phyloP scores from a whole-genome alignment of 2,113 vertebrate genomes.

The Choloepus hoffmanni region DNA sequence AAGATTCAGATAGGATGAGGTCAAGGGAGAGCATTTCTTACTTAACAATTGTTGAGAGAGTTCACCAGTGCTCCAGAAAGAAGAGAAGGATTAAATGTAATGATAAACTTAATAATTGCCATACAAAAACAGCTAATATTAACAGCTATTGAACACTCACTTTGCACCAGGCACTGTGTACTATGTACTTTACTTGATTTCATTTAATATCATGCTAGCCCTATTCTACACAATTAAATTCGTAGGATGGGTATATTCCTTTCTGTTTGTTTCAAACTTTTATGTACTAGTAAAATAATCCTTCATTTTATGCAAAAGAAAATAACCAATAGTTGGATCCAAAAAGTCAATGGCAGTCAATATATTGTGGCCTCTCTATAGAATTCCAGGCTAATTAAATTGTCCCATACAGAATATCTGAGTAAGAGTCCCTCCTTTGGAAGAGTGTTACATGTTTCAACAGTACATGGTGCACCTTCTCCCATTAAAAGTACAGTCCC shows the following conservation, averaged over 20 bases:
- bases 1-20: background rate
- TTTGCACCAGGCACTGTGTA: background rate
- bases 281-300: background rate
- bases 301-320: background rate
- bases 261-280: constrained; percentile 3
- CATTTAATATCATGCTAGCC: background rate
- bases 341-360: background rate
- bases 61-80: background rate
- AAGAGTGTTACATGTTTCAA: background rate
- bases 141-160: background rate
- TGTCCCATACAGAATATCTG: background rate
- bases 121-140: background rate
- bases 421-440: background rate
- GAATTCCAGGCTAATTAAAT: background rate
- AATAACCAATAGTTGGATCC: background rate
- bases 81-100: background rate
- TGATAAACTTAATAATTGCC: background rate
- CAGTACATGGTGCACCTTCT: background rate
- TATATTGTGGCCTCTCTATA: background rate
- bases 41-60: background rate
- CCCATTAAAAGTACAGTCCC: background rate
- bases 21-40: background rate
- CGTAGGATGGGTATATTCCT: background rate
- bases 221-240: background rate
- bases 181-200: constrained; percentile 11